Evolutionary conservation across 2,113 vertebrate genomes (phyloP).

Genomic region (Siniperca knerii): DNA sequence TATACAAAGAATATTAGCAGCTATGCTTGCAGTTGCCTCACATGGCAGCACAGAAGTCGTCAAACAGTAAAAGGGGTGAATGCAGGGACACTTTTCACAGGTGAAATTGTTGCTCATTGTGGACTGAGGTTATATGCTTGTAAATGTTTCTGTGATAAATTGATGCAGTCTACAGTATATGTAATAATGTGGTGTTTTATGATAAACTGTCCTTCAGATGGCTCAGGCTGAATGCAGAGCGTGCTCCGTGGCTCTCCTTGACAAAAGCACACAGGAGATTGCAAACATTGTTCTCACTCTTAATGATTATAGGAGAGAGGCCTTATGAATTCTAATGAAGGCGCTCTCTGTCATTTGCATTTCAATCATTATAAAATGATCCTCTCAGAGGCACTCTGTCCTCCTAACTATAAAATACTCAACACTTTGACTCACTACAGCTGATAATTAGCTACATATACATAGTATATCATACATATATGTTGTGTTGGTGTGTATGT

Average conservation of each 20-base stretch:
- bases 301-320: slow-evolving; percentile 69
- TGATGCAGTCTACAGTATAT: slow-evolving; percentile 7
- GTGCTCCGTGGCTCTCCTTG: slow-evolving; percentile 24
- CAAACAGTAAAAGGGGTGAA: background rate
- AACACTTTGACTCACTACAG: slow-evolving; percentile 67
- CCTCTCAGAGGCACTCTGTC: slow-evolving; percentile 36
- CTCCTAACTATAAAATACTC: slow-evolving; percentile 35
- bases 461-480: background rate
- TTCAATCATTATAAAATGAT: slow-evolving; percentile 72
- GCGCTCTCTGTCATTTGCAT: slow-evolving; percentile 69
- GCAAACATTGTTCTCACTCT: slow-evolving; percentile 58
- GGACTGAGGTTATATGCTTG: slow-evolving; percentile 12
- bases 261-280: slow-evolving; percentile 25
- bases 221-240: slow-evolving; percentile 6
- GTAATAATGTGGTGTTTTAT: slow-evolving; percentile 34
- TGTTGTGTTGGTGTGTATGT: background rate
- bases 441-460: slow-evolving; percentile 19
- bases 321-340: slow-evolving; percentile 76
- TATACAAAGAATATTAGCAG: background rate
- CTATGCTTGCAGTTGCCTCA: background rate
- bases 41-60: background rate
- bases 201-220: slow-evolving; percentile 45
- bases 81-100: background rate
- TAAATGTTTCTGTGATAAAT: slow-evolving; percentile 37
- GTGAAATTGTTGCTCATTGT: slow-evolving; percentile 20